Evolutionary conservation across 2,888 invertebrate species (phyloP).

Genomic region (Nymphalis polychloros): DNA sequence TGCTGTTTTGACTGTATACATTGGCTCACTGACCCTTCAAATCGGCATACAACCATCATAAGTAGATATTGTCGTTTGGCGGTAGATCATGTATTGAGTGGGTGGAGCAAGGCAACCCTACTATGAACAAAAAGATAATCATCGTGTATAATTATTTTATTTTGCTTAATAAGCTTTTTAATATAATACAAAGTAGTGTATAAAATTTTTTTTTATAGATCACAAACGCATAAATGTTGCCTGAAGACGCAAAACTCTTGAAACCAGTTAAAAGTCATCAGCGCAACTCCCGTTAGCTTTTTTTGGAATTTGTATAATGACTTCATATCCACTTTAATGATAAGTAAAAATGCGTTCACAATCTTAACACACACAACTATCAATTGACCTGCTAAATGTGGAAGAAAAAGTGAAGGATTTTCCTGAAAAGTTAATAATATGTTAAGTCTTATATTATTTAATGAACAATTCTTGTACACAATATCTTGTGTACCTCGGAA

Average conservation of each 20-base stretch:
- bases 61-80: too few species aligned
- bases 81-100: too few species aligned
- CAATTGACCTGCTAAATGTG: slow-evolving; percentile 59
- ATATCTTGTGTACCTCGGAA: too few species aligned
- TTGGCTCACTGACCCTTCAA: too few species aligned
- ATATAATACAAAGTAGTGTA: neutral
- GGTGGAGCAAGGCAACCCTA: too few species aligned
- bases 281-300: slow-evolving; percentile 50
- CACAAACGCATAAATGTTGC: slow-evolving; percentile 62
- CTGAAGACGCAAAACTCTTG: slow-evolving; percentile 72
- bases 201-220: slow-evolving; percentile 50
- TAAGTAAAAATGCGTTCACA: slow-evolving; percentile 47
- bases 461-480: too few species aligned
- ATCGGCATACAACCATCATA: too few species aligned
- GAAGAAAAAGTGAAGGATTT: slow-evolving; percentile 66
- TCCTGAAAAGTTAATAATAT: slow-evolving; percentile 52
- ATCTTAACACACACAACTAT: slow-evolving; percentile 53
- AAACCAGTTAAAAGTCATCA: slow-evolving; percentile 66
- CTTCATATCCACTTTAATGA: slow-evolving; percentile 50
- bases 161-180: neutral
- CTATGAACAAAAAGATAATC: too few species aligned
- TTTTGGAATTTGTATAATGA: slow-evolving; percentile 46
- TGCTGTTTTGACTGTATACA: too few species aligned
- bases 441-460: neutral
- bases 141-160: too few species aligned